Base-by-base conservation (phyloP, 2,888 invertebrate genomes). In the Rhagonycha lutea region DNA sequence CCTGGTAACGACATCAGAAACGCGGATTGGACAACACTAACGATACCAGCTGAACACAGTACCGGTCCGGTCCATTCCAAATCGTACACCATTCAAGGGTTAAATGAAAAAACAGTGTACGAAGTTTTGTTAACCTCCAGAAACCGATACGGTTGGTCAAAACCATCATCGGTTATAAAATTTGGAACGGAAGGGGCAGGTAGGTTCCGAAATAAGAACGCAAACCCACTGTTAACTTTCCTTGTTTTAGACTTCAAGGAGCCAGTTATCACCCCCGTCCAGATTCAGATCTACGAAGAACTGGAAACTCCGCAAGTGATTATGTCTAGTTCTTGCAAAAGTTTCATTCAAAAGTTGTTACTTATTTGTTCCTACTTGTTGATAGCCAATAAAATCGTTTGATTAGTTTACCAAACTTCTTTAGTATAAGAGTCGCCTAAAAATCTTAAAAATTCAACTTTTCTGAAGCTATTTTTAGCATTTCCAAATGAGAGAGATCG, bases 71-170 rank as follows among this genome's bases (percentile, higher is more conserved):
- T 96, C 70, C 95, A 95, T 83, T 93, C 94, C 9, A 94, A 93
- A 60, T 91, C 92, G 0, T 96, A 94, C 82, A 93, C 92, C 0
- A 90, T 96, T 2, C 90, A 91, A 72, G 96, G 95, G 0, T 89
- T 96, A 2, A 91, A 92, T 28, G 92, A 93, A 1, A 92, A 92
- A 5, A 93, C 93, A 0, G 91, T 94, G 0, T 96, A 95, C 82
- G 95, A 96, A 88, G 94, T 94, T 0, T 89, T 93, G 0, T 91
- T 96, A 2, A 90, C 92, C n/a, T 94, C 95, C 0, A 91, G 95
- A 85, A 96, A 96, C 86, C 91, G 93, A 83, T 95, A 93, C 83
- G 96, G 96, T n/a, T 95, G 94, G 94, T 95, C 95, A 81, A 93
- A 93, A 81, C 92, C 93, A 0, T 95, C 95, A 11, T 90, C 92